Evolutionary conservation across 2,113 vertebrate species (phyloP).

Genomic region (Dolichallabes microphthalmus): DNA sequence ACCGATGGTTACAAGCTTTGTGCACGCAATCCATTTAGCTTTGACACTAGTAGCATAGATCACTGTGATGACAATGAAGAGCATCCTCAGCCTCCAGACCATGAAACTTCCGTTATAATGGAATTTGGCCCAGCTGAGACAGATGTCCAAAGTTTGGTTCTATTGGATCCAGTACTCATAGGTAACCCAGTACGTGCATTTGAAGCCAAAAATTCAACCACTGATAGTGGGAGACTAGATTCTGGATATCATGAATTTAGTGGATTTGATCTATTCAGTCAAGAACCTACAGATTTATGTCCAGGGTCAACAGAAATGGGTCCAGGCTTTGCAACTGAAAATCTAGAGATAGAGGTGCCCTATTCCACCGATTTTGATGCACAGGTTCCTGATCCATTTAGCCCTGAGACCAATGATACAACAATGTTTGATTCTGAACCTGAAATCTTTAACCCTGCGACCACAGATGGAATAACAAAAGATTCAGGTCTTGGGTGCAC

Average conservation of each 20-base stretch:
- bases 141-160: slow-evolving; percentile 25
- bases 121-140: slow-evolving; percentile 18
- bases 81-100: neutral
- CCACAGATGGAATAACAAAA: slow-evolving; percentile 26
- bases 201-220: slow-evolving; percentile 21
- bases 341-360: neutral
- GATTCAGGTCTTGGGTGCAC: slow-evolving; percentile 17
- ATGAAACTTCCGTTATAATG: neutral
- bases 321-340: neutral
- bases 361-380: slow-evolving; percentile 22
- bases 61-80: slow-evolving; percentile 14
- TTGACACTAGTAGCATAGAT: slow-evolving; percentile 24
- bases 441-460: slow-evolving; percentile 27
- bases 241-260: slow-evolving; percentile 51
- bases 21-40: slow-evolving; percentile 19
- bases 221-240: slow-evolving; percentile 43
- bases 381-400: slow-evolving; percentile 47
- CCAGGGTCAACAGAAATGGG: slow-evolving; percentile 19
- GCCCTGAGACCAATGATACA: slow-evolving; percentile 42
- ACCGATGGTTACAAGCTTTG: slow-evolving; percentile 39
- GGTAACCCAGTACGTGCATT: neutral
- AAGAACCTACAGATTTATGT: neutral
- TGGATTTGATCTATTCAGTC: slow-evolving; percentile 30
- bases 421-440: slow-evolving; percentile 45
- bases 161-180: slow-evolving; percentile 18